Base-by-base conservation (phyloP, 2,113 vertebrate genomes). In the Sinocyclocheilus anophthalmus region DNA sequence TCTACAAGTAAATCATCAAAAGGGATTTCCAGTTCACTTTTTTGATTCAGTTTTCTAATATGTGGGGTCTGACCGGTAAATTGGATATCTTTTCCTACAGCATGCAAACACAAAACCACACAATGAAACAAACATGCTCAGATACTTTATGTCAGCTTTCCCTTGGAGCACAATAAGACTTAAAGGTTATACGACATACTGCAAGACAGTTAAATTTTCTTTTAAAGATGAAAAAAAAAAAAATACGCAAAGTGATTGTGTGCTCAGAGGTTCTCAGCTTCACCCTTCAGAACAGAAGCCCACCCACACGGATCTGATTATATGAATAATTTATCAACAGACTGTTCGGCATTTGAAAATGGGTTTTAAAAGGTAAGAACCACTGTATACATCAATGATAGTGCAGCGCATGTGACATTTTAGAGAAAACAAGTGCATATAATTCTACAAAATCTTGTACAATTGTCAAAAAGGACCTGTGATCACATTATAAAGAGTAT, bases 291-390 rank as follows among this genome's bases (percentile, higher is more conserved):
- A 20, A 13, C 37, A 83, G 45, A 79, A 81, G 30, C n/a, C 13
- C 30, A 18, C 37, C 48, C 73, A 50, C n/a, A 16, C 0, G 16
- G 72, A 76, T 76, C 39, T 76, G 22, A 76, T 24, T 48, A 76
- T 33, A 30, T 37, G 45, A 9, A 48, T 12, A 65, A 26, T 33
- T 72, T 42, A 84, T 6, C 22, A 14, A 24, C 33, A 12, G 22
- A 24, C 59, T 0, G 37, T 87, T 87, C 79, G 42, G 45, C 53
- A 81, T 84, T 63, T 45, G 37, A 77, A 84, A 84, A 55, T 16
- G 22, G 12, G 48, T 30, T 77, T 77, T 33, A 22, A 84, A 85
- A 89, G 88, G 83, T 89, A 90, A 91, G 90, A 94, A 92, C 88
- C 91, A 90, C 87, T 88, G 87, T 87, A 86, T 37, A 33, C 77